phyloP scores from a whole-genome alignment of 2,797 vertebrate genomes.

The Leptatherina wallacei region DNA sequence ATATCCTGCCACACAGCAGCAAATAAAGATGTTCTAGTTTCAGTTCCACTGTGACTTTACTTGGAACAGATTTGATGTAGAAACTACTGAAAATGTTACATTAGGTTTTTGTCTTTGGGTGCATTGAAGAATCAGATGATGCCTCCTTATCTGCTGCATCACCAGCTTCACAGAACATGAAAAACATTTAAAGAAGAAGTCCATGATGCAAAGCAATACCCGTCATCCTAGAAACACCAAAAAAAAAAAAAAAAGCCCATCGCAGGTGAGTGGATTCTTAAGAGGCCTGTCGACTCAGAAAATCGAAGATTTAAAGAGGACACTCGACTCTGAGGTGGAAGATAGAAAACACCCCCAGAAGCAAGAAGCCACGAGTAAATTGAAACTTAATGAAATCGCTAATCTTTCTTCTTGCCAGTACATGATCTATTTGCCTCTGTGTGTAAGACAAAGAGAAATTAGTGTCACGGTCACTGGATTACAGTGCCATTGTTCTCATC shows the following conservation, averaged over 20 bases:
- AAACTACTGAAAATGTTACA: conserved; percentile 9
- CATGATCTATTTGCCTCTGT: conserved; percentile 48
- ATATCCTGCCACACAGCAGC: background rate
- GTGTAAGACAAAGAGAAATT: conserved; percentile 65
- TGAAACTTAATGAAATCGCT: conserved; percentile 66
- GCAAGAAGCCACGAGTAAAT: conserved; percentile 35
- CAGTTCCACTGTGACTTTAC: background rate
- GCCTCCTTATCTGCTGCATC: conserved; percentile 35
- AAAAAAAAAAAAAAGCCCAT: conserved; percentile 12
- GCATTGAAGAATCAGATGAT: conserved; percentile 15
- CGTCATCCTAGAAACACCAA: conserved; percentile 31
- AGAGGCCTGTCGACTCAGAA: conserved; percentile 47
- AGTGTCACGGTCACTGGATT: conserved; percentile 50
- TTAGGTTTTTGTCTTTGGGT: conserved; percentile 14
- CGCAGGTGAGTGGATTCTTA: conserved; percentile 48
- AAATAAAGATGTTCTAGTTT: background rate
- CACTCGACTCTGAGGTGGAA: conserved; percentile 20
- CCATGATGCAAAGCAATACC: conserved; percentile 20
- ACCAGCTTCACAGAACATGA: conserved; percentile 27
- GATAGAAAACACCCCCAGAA: conserved; percentile 19
- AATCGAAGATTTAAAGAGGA: conserved; percentile 56
- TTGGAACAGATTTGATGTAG: background rate
- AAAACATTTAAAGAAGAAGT: conserved; percentile 23
- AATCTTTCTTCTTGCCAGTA: conserved; percentile 48
- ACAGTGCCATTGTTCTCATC: conserved; percentile 55